Conservation (phyloP, 2,888 invertebrate species). For the Dasysyrphus tricinctus region DNA sequence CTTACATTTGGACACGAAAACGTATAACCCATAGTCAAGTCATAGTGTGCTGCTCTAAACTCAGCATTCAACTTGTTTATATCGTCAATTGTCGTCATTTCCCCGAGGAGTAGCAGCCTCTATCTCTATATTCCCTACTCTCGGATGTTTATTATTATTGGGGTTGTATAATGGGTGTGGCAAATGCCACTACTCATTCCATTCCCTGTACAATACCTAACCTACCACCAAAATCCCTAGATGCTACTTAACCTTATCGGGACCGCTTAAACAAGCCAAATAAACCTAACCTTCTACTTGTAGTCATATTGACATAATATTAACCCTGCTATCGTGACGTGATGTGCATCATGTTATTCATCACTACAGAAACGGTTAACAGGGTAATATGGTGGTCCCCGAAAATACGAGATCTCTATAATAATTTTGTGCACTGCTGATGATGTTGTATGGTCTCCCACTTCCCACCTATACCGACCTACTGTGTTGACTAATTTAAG, state of each 20-base stretch:
- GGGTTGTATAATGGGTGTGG: slow-evolving; percentile 63
- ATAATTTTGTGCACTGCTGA: not conserved
- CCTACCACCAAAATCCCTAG: slow-evolving; percentile 43
- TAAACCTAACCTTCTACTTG: not conserved
- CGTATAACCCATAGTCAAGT: slow-evolving; percentile 4
- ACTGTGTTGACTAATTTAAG: not conserved
- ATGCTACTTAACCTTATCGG: slow-evolving; percentile 64
- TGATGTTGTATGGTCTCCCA: no score
- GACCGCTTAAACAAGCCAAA: slow-evolving; percentile 42
- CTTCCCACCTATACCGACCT: no score
- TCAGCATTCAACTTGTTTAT: slow-evolving; percentile 59
- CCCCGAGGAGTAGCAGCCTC: not conserved
- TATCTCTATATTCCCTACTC: not conserved
- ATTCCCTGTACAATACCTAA: not conserved
- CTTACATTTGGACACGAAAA: slow-evolving; percentile 13
- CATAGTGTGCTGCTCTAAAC: not conserved
- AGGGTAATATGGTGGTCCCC: not conserved
- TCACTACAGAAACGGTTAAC: not conserved
- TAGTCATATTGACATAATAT: slow-evolving; percentile 16
- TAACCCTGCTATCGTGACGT: not conserved
- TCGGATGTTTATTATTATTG: slow-evolving; percentile 38
- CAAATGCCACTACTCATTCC: not conserved
- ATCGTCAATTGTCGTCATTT: slow-evolving; percentile 15
- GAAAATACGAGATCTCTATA: not conserved
- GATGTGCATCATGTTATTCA: not conserved